phyloP scores from a whole-genome alignment of 2,888 invertebrate species.

The Teleiodes luculella region DNA sequence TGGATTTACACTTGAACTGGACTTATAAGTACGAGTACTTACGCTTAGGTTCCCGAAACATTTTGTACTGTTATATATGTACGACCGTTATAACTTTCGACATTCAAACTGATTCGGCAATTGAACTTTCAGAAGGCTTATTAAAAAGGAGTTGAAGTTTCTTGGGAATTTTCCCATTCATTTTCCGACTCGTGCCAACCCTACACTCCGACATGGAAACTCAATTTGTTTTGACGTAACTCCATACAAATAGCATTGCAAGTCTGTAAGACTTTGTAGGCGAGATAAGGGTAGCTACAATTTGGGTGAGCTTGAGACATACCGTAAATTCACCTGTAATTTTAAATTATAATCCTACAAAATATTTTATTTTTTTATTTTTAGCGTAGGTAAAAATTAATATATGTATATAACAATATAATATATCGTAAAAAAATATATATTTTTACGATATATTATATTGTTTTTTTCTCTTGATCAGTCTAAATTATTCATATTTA shows the following conservation, averaged over 20 bases:
- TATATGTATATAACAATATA: too few species aligned
- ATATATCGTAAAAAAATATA: too few species aligned
- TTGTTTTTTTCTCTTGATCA: too few species aligned
- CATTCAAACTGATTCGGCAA: not conserved
- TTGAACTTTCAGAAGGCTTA: not conserved
- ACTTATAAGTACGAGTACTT: too few species aligned
- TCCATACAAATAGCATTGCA: slow-evolving; percentile 4
- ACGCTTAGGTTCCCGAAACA: too few species aligned
- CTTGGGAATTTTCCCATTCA: not conserved
- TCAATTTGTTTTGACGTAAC: slow-evolving; percentile 9
- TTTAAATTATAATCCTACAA: too few species aligned
- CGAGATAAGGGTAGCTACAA: not conserved
- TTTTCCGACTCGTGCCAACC: not conserved
- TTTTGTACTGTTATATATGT: not conserved
- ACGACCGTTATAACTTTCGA: not conserved
- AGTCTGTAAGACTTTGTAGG: slow-evolving; percentile 2
- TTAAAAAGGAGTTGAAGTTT: not conserved
- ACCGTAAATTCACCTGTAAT: too few species aligned
- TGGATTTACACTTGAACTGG: too few species aligned
- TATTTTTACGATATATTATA: too few species aligned
- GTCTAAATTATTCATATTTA: too few species aligned
- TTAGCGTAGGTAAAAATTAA: too few species aligned
- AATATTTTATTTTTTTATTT: too few species aligned
- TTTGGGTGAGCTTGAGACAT: not conserved
- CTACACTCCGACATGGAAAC: slow-evolving; percentile 6